phyloP scores from a whole-genome alignment of 1,140 invertebrate species.

The Lycorma delicatula region DNA sequence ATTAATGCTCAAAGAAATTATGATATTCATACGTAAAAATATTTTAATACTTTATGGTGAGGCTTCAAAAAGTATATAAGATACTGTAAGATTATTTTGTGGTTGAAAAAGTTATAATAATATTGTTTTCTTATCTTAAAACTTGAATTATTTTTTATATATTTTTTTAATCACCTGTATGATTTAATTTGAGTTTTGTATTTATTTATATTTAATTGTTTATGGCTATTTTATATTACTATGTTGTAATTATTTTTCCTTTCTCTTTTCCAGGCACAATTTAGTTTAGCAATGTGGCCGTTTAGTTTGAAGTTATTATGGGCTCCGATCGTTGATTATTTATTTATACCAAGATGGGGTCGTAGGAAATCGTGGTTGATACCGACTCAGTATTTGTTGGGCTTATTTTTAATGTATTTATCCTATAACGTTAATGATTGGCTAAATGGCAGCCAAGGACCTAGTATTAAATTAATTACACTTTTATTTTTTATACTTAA shows the following conservation, averaged over 20 bases:
- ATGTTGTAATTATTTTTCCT: slow-evolving; percentile 1
- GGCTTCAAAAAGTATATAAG: too few relatives aligned
- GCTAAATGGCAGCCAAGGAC: slow-evolving; percentile 47
- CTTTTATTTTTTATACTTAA: slow-evolving; percentile 85
- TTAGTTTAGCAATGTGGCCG: slow-evolving; percentile 97
- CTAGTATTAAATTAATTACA: slow-evolving; percentile 75
- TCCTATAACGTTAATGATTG: slow-evolving; percentile 64
- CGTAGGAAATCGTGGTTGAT: slow-evolving; percentile 96
- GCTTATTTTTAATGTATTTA: slow-evolving; percentile 75
- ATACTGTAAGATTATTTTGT: too few relatives aligned
- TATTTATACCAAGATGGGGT: slow-evolving; percentile 76
- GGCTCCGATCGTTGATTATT: slow-evolving; percentile 95
- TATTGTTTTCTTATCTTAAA: too few relatives aligned
- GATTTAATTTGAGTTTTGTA: too few relatives aligned
- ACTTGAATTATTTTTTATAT: too few relatives aligned
- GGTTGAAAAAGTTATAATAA: too few relatives aligned
- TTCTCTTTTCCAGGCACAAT: slow-evolving; percentile 74
- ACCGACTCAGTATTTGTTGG: slow-evolving; percentile 79
- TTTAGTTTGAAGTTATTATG: slow-evolving; percentile 96
- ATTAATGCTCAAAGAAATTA: too few relatives aligned
- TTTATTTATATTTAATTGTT: background rate
- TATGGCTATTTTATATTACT: slow-evolving; percentile 4
- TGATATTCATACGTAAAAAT: too few relatives aligned
- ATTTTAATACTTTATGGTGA: too few relatives aligned
- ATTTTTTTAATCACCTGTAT: too few relatives aligned